Base-by-base conservation (phyloP, 2,888 invertebrate species). In the Acleris laterana region DNA sequence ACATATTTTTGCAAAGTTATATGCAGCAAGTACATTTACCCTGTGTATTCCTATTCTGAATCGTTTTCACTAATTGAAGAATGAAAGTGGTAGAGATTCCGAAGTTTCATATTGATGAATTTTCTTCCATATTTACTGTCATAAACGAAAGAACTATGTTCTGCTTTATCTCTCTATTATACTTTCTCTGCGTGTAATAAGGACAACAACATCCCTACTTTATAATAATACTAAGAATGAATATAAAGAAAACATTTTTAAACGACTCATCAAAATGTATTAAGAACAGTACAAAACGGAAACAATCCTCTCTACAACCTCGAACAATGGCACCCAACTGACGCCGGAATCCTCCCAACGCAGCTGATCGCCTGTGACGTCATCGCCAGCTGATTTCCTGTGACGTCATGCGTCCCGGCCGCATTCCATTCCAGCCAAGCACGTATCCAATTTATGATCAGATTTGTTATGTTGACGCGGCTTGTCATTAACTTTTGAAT, bases 111-210 rank as follows among this genome's bases (percentile, higher is more conserved):
- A 9, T 32, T 28, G 2, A 32, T 32, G 32, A 32, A 70, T 72
- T 57, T 58, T 64, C 59, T 28, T 67, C 61, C 64, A 61, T 57
- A 68, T 69, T 65, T 69, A 52, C 67, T 69, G 65, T 58, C 63
- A 51, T 44, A 51, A 62, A 56, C 52, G 57, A 62, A 49, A 52
- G 22, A 57, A 56, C 19, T 52, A 49, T 9, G 32, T 9, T 9
- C n/a, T 16, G 44, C 55, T 49, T 51, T 57, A 61, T 66, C 61
- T 62, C 61, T 32, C 56, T 61, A 1, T 25, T 17, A 46, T 25
- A 62, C 52, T 57, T 32, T 19, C 25, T 53, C 42, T 55, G 22
- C 20, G 2, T 17, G 38, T 16, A 32, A 32, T 0, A 32, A 32
- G 5, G 32, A 32, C 32, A 32, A 7, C 9, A 32, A 32, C 25